Conservation (phyloP, 2,797 vertebrate species). For the Glossophaga mutica region DNA sequence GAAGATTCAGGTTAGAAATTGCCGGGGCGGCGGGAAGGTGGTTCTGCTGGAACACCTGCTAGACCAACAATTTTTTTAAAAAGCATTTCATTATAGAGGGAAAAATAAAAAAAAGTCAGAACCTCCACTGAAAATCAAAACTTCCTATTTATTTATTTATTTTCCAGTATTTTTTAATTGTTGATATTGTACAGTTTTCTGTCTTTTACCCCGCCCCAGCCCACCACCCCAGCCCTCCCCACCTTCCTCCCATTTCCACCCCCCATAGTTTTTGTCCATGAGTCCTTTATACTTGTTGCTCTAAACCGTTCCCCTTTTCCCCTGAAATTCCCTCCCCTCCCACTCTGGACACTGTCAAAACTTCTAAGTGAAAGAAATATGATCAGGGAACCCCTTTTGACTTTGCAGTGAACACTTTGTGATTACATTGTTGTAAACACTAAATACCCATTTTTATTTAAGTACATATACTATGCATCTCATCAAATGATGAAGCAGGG, state of each 20-base stretch:
- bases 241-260: too few relatives aligned
- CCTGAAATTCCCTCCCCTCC: too few relatives aligned
- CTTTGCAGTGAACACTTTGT: neutral
- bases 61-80: neutral
- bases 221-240: too few relatives aligned
- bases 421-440: neutral
- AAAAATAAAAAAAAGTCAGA: neutral
- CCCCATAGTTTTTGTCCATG: too few relatives aligned
- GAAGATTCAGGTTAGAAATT: neutral
- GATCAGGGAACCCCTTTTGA: neutral
- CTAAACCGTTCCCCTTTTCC: too few relatives aligned
- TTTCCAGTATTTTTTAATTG: too few relatives aligned
- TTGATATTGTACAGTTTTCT: too few relatives aligned
- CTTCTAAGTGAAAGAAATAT: neutral
- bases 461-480: neutral
- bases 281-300: too few relatives aligned
- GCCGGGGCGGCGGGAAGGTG: rapidly evolving
- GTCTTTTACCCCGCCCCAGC: too few relatives aligned
- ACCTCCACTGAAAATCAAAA: neutral
- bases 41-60: neutral
- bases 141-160: too few relatives aligned
- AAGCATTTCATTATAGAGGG: too few relatives aligned
- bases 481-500: neutral
- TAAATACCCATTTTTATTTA: neutral
- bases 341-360: too few relatives aligned